Conservation (phyloP, 2,797 vertebrate genomes). For the Xenopus petersii region DNA sequence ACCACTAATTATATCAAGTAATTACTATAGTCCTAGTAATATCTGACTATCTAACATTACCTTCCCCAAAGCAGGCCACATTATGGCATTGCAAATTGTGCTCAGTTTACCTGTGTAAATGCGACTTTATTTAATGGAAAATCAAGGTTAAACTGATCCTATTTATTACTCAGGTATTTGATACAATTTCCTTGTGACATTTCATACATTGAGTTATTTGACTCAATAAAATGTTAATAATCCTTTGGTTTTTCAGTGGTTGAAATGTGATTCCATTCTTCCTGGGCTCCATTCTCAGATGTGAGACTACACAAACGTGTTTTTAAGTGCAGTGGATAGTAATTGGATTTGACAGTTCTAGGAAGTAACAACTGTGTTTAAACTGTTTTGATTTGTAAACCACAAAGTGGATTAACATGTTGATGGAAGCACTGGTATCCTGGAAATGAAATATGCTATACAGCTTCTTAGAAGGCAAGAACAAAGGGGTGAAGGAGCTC, state of each 20-base stretch:
- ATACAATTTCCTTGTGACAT: too few relatives aligned
- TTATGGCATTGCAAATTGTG: too few relatives aligned
- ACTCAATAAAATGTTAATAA: too few relatives aligned
- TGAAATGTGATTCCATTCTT: not conserved
- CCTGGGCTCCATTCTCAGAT: not conserved
- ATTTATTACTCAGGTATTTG: too few relatives aligned
- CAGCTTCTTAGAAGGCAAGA: conserved; percentile 4
- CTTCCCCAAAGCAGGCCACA: too few relatives aligned
- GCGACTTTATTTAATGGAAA: too few relatives aligned
- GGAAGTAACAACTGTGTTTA: conserved; percentile 35
- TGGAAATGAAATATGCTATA: conserved; percentile 44
- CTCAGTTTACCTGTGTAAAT: too few relatives aligned
- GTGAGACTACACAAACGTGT: not conserved
- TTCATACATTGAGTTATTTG: too few relatives aligned
- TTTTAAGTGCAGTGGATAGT: conserved; percentile 41
- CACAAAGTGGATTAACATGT: conserved; percentile 42
- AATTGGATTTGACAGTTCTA: conserved; percentile 41
- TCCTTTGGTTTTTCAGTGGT: not conserved
- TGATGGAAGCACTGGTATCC: conserved; percentile 43
- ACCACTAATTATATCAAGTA: too few relatives aligned
- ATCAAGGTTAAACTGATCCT: too few relatives aligned
- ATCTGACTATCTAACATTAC: too few relatives aligned
- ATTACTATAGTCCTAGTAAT: too few relatives aligned
- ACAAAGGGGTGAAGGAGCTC: not conserved
- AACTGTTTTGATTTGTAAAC: conserved; percentile 49